Conservation (phyloP, 2,888 invertebrate genomes). For the Sialis fuliginosa region DNA sequence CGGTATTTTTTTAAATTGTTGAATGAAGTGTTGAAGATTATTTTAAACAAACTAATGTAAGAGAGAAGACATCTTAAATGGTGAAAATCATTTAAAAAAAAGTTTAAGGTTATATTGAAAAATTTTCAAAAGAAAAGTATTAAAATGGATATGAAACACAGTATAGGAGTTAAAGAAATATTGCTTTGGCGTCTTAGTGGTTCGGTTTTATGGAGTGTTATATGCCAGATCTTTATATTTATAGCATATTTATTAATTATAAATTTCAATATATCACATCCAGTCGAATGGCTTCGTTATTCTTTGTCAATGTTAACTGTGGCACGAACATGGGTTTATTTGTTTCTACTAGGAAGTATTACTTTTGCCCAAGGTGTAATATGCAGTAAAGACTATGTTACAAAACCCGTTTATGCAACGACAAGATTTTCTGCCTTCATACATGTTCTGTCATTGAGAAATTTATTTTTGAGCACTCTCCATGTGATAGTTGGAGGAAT, state of each 20-base stretch:
- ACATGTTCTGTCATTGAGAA: conserved; percentile 40
- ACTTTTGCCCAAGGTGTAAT: conserved; percentile 54
- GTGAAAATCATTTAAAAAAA: too few relatives aligned
- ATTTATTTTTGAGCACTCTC: conserved; percentile 32
- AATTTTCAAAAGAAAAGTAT: too few relatives aligned
- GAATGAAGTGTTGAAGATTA: too few relatives aligned
- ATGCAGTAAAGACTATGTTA: conserved; percentile 49
- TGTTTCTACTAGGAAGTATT: conserved; percentile 40
- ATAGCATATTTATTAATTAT: conserved; percentile 26
- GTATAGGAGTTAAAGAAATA: conserved; percentile 37
- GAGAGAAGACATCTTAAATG: too few relatives aligned
- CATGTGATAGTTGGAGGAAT: conserved; percentile 47
- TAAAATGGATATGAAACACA: conserved; percentile 3
- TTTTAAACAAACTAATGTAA: too few relatives aligned
- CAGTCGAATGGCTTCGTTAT: conserved; percentile 41
- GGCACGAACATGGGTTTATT: conserved; percentile 44
- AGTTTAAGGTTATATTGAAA: too few relatives aligned
- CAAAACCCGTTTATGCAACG: conserved; percentile 37
- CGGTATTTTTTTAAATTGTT: too few relatives aligned
- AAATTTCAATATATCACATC: conserved; percentile 44
- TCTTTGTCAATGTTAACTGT: conserved; percentile 39
- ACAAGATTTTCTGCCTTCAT: conserved; percentile 49
- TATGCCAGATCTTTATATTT: conserved; percentile 20
- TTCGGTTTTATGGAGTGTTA: conserved; percentile 21
- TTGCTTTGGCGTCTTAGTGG: conserved; percentile 35